Evolutionary conservation across 2,888 invertebrate genomes (phyloP).

Genomic region (Cancer borealis): DNA sequence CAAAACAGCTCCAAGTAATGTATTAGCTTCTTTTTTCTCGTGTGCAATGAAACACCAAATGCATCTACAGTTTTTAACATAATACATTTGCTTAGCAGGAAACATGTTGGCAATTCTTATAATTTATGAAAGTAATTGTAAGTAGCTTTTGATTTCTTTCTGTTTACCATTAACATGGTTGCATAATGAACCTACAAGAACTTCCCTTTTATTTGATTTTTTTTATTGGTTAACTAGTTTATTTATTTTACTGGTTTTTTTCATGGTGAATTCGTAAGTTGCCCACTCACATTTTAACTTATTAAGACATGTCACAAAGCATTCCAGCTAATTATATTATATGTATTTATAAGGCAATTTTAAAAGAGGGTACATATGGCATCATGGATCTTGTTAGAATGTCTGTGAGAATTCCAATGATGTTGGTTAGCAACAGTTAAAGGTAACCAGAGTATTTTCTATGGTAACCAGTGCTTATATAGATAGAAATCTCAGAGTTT

Average conservation of each 20-base stretch:
- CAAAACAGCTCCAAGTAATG: not conserved
- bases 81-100: not conserved
- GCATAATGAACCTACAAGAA: constrained; percentile 15
- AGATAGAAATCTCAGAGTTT: too few relatives aligned
- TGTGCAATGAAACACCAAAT: not conserved
- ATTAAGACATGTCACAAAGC: not conserved
- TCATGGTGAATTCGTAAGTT: not conserved
- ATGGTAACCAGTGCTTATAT: too few relatives aligned
- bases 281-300: not conserved
- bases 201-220: not conserved
- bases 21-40: not conserved
- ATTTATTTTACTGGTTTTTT: not conserved
- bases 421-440: too few relatives aligned
- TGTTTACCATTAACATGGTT: constrained; percentile 20
- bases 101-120: not conserved
- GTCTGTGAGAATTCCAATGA: too few relatives aligned
- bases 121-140: not conserved
- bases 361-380: too few relatives aligned
- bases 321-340: not conserved
- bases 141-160: not conserved
- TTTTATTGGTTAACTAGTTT: not conserved
- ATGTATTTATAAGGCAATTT: too few relatives aligned
- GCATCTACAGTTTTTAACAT: not conserved
- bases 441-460: not conserved
- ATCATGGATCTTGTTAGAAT: too few relatives aligned